Conservation (phyloP, 2,888 invertebrate species). For the Arge pagana region DNA sequence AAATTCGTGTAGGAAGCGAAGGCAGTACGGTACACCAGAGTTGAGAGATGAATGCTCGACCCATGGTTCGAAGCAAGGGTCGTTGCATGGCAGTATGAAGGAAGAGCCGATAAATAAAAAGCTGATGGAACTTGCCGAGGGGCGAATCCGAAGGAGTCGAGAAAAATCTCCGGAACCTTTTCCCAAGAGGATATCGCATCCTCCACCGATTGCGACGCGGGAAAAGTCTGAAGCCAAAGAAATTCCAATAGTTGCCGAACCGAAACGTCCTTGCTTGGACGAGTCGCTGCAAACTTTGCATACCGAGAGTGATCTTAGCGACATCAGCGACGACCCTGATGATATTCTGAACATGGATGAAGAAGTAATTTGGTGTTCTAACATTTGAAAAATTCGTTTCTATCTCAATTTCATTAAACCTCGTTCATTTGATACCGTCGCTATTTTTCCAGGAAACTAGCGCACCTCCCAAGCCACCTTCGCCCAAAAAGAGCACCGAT, state of each 20-base stretch:
- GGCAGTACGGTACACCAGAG: slow-evolving; percentile 49
- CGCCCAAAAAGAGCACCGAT: slow-evolving; percentile 40
- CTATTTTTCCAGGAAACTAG: slow-evolving; percentile 31
- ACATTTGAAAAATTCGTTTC: neutral
- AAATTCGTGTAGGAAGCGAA: slow-evolving; percentile 41
- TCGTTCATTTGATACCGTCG: neutral
- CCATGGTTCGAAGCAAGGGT: slow-evolving; percentile 48
- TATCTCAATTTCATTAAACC: neutral
- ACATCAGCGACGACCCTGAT: slow-evolving; percentile 88
- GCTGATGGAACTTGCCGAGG: slow-evolving; percentile 54
- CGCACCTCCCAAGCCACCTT: slow-evolving; percentile 32
- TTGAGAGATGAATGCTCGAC: slow-evolving; percentile 46
- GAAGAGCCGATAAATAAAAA: slow-evolving; percentile 56
- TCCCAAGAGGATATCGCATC: slow-evolving; percentile 48
- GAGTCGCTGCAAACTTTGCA: slow-evolving; percentile 60
- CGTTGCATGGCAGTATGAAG: slow-evolving; percentile 54
- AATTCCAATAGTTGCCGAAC: slow-evolving; percentile 50
- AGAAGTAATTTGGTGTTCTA: slow-evolving; percentile 36
- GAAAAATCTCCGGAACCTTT: slow-evolving; percentile 52
- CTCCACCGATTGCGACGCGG: no score
- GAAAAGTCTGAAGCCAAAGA: slow-evolving; percentile 42
- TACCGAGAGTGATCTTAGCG: slow-evolving; percentile 77
- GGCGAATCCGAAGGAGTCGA: slow-evolving; percentile 48
- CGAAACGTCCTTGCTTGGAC: slow-evolving; percentile 54
- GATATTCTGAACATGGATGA: slow-evolving; percentile 84